phyloP scores from a whole-genome alignment of 2,888 invertebrate genomes.

The Parapristionchus giblindavisi region DNA sequence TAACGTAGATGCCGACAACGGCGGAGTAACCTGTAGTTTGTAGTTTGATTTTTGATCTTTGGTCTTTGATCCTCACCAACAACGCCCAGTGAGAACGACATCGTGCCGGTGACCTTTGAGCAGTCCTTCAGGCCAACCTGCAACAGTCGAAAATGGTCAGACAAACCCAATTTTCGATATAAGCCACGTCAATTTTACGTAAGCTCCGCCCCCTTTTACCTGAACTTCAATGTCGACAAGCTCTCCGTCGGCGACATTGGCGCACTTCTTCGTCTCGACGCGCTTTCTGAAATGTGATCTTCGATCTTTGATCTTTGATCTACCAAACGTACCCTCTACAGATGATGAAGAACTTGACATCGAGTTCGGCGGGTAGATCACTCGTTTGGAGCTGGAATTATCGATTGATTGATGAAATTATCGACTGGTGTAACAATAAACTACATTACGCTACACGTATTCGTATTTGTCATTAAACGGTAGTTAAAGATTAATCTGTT shows the following conservation, averaged over 20 bases:
- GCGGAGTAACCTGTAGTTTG: constrained; percentile 50
- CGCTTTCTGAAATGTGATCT: constrained; percentile 21
- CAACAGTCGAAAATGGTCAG: background rate
- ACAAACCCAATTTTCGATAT: background rate
- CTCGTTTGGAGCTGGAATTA: constrained; percentile 22
- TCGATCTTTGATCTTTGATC: background rate
- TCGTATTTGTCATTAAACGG: too few species aligned
- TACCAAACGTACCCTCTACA: constrained; percentile 32
- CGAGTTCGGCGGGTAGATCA: constrained; percentile 18
- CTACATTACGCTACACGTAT: too few species aligned
- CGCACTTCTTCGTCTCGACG: constrained; percentile 27
- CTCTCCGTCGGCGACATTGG: constrained; percentile 32
- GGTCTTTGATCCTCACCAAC: constrained; percentile 14
- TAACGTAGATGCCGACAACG: constrained; percentile 43
- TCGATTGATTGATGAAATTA: background rate
- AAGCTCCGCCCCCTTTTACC: constrained; percentile 1
- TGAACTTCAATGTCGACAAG: constrained; percentile 36
- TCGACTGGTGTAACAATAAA: too few species aligned
- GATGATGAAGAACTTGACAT: constrained; percentile 31
- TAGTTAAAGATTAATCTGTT: background rate
- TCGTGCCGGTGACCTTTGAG: constrained; percentile 22
- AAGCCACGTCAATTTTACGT: background rate
- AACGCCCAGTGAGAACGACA: constrained; percentile 34
- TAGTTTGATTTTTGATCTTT: background rate
- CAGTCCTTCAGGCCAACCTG: constrained; percentile 36